These are phyloP conservation scores for Syngnathus rostellatus DNA, from an alignment of 2,797 vertebrate species.

Conservation along the genomic window DNA sequence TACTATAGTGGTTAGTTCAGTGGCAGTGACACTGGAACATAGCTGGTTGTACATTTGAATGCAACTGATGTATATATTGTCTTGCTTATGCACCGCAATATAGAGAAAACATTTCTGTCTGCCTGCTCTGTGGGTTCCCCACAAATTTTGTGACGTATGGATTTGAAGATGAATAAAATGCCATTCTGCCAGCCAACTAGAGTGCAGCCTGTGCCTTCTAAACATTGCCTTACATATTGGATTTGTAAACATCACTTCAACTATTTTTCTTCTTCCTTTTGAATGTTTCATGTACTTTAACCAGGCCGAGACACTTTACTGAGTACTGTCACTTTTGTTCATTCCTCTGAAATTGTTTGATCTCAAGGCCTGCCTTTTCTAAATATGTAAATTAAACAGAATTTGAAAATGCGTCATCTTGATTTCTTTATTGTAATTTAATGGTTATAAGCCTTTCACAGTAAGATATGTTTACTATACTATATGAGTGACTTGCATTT, in stretches of 20 bases:
- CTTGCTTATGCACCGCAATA: background rate
- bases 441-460: background rate
- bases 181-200: background rate
- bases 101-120: background rate
- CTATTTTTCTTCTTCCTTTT: constrained; percentile 8
- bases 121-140: constrained; percentile 8
- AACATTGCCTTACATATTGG: constrained; percentile 44
- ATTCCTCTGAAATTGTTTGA: constrained; percentile 42
- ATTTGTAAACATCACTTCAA: background rate
- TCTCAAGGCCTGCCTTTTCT: constrained; percentile 56
- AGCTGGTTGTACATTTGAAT: background rate
- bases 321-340: constrained; percentile 33
- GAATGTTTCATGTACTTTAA: constrained; percentile 25
- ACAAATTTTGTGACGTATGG: background rate
- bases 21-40: constrained; percentile 6
- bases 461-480: too few species aligned
- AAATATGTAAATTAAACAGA: constrained; percentile 56
- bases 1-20: constrained; percentile 1
- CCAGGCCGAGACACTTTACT: constrained; percentile 29
- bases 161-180: background rate
- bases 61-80: background rate
- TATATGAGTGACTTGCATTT: too few species aligned
- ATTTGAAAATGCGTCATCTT: constrained; percentile 30
- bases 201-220: constrained; percentile 59
- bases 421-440: background rate